These are phyloP conservation scores for Phragmatobia fuliginosa DNA, from an alignment of 2,888 invertebrate species.

Conservation along the genomic window DNA sequence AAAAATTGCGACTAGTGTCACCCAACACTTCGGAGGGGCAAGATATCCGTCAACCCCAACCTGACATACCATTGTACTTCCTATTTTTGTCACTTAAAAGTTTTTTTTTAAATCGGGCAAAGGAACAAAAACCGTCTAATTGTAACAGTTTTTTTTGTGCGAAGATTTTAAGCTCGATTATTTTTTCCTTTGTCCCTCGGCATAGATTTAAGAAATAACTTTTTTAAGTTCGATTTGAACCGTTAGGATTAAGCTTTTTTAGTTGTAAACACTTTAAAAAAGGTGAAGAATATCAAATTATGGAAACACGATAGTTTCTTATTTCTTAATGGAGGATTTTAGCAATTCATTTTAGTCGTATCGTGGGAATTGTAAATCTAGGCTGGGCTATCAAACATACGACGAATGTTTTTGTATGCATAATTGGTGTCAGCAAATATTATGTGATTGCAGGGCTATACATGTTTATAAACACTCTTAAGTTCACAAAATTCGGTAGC, in stretches of 20 bases:
- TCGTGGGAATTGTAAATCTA: slow-evolving; percentile 23
- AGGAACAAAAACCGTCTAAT: slow-evolving; percentile 84
- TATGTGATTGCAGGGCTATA: slow-evolving; percentile 8
- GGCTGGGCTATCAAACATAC: slow-evolving; percentile 2
- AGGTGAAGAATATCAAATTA: slow-evolving; percentile 28
- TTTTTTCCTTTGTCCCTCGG: slow-evolving; percentile 71
- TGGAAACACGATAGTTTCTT: slow-evolving; percentile 24
- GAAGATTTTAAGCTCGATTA: slow-evolving; percentile 83
- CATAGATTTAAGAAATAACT: slow-evolving; percentile 57
- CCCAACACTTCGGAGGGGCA: slow-evolving; percentile 79
- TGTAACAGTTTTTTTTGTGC: slow-evolving; percentile 83
- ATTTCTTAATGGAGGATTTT: slow-evolving; percentile 23
- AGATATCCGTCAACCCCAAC: slow-evolving; percentile 76
- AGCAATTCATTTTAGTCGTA: neutral
- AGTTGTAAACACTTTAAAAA: slow-evolving; percentile 28
- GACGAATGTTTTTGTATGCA: slow-evolving; percentile 15
- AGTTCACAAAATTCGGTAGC: neutral
- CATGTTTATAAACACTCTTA: slow-evolving; percentile 2
- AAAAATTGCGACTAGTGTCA: slow-evolving; percentile 81
- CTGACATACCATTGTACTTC: slow-evolving; percentile 82
- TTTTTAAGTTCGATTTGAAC: slow-evolving; percentile 56
- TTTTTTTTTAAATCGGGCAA: slow-evolving; percentile 73
- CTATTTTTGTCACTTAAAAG: slow-evolving; percentile 82
- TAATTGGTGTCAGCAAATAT: slow-evolving; percentile 15
- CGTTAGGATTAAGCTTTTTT: slow-evolving; percentile 53